Evolutionary conservation across 2,888 invertebrate species (phyloP).

Genomic region (Patella depressa): DNA sequence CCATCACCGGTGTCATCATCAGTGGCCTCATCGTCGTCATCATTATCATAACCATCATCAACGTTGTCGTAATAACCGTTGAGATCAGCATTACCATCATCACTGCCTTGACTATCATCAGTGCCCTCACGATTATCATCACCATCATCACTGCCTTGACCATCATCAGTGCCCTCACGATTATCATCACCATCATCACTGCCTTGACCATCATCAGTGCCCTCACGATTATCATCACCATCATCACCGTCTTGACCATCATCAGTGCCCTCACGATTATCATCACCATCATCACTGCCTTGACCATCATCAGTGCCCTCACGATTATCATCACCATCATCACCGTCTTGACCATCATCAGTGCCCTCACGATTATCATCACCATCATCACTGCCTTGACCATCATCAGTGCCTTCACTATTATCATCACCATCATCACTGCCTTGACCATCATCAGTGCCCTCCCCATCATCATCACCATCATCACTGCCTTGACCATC

Average conservation of each 20-base stretch:
- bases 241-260: neutral
- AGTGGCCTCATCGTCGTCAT: neutral
- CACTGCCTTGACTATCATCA: neutral
- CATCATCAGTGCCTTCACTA: neutral
- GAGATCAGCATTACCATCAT: neutral
- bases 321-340: no score
- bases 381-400: neutral
- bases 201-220: neutral
- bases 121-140: neutral
- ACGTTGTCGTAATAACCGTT: neutral
- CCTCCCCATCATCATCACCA: neutral
- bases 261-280: neutral
- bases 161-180: neutral
- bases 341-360: no score
- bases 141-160: neutral
- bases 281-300: neutral
- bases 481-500: neutral
- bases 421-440: neutral
- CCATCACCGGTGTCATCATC: neutral
- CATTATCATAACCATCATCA: neutral
- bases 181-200: neutral
- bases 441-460: neutral
- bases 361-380: neutral
- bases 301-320: no score
- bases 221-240: neutral